Conservation (phyloP, 23 tunicate species). For the Styela plicata region DNA sequence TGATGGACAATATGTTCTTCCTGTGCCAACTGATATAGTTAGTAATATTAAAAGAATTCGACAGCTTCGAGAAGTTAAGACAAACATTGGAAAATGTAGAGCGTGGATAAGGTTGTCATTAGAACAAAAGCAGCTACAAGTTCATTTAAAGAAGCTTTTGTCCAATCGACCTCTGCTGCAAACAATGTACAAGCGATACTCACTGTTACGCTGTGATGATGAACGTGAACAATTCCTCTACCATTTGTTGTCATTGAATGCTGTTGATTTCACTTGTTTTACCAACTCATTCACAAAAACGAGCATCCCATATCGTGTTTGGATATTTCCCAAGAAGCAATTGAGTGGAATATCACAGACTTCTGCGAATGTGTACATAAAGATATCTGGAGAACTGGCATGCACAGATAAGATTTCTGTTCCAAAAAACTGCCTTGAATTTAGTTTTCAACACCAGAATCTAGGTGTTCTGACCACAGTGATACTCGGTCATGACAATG, state of each 20-base stretch:
- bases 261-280: conserved; percentile 90
- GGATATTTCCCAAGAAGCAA: conserved; percentile 87
- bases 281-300: conserved; percentile 85
- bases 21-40: conserved; percentile 7
- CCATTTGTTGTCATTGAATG: conserved; percentile 64
- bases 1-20: neutral
- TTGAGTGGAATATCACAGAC: conserved; percentile 72
- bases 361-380: conserved; percentile 83
- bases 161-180: conserved; percentile 48
- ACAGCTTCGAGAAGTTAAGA: conserved; percentile 70
- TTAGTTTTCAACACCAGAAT: conserved; percentile 72
- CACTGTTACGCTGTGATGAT: conserved; percentile 89
- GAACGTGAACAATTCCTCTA: conserved; percentile 89
- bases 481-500: conserved; percentile 89
- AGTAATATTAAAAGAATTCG: conserved; percentile 36
- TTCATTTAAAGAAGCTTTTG: conserved; percentile 51
- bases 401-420: conserved; percentile 53
- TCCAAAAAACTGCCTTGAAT: conserved; percentile 66
- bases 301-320: conserved; percentile 66
- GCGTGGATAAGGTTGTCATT: conserved; percentile 96
- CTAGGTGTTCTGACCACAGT: conserved; percentile 80
- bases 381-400: conserved; percentile 62
- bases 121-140: conserved; percentile 81
- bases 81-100: conserved; percentile 85
- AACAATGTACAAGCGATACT: conserved; percentile 89